These are phyloP conservation scores for Caenorhabditis plicata DNA, from an alignment of 2,888 invertebrate species.

Conservation along the genomic window DNA sequence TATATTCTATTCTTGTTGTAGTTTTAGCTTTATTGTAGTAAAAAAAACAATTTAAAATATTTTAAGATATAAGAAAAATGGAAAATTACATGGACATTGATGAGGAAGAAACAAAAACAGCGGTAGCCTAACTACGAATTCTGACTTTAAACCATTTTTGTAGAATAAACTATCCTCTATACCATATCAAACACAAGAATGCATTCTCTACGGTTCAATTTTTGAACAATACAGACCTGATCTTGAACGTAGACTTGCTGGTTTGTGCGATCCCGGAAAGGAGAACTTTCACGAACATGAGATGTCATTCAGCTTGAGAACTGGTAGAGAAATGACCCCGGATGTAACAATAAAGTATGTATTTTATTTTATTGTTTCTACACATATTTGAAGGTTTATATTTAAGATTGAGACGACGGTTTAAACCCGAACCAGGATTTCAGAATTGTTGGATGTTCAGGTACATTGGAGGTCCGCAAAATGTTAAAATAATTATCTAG, in stretches of 20 bases:
- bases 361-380: no score
- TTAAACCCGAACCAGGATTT: conserved; percentile 28
- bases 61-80: conserved; percentile 13
- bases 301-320: conserved; percentile 45
- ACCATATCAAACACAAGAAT: conserved; percentile 40
- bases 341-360: conserved; percentile 44
- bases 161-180: conserved; percentile 21
- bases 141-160: neutral
- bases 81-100: conserved; percentile 25
- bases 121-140: neutral
- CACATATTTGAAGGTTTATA: neutral
- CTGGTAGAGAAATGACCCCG: conserved; percentile 17
- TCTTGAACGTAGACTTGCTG: conserved; percentile 38
- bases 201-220: conserved; percentile 42
- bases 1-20: no score
- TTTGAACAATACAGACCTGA: conserved; percentile 24
- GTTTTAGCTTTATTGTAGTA: no score
- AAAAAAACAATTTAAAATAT: no score
- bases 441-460: conserved; percentile 40
- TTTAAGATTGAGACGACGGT: conserved; percentile 41
- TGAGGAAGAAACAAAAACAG: conserved; percentile 8
- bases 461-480: conserved; percentile 38
- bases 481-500: neutral
- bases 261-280: conserved; percentile 47
- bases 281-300: conserved; percentile 50